Conservation (phyloP, 2,797 vertebrate species). For the Lateolabrax maculatus region DNA sequence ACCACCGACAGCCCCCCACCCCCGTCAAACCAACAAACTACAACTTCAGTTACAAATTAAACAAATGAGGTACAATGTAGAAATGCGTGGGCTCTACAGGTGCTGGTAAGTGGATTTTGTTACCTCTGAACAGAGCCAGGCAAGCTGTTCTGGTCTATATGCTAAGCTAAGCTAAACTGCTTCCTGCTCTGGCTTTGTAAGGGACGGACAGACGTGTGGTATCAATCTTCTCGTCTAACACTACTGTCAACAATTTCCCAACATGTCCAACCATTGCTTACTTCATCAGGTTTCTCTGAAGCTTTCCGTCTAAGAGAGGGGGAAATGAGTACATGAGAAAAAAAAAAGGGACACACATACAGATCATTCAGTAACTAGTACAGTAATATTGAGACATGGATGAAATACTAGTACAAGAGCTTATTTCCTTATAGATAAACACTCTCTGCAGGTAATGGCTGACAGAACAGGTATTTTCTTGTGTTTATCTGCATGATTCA, state of each 20-base stretch:
- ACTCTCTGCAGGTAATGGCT: neutral
- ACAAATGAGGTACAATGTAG: no score
- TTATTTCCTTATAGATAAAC: neutral
- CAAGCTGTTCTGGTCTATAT: neutral
- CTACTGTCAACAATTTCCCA: neutral
- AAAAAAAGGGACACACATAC: conserved; percentile 2
- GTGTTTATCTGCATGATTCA: neutral
- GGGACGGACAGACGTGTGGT: no score
- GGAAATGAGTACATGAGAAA: conserved; percentile 33
- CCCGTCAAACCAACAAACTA: neutral
- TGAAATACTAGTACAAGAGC: neutral
- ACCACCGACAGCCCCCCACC: neutral
- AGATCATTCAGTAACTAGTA: conserved; percentile 8
- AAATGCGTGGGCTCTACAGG: neutral
- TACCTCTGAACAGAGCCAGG: neutral
- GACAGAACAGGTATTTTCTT: neutral
- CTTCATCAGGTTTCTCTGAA: conserved; percentile 96
- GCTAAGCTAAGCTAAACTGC: neutral
- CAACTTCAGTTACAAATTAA: no score
- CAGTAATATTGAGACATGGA: neutral
- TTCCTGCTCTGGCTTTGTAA: no score
- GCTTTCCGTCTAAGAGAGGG: conserved; percentile 93
- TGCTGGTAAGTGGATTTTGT: neutral
- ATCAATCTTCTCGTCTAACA: neutral
- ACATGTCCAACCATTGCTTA: conserved; percentile 54